Evolutionary conservation across 1,140 invertebrate species (phyloP), one percentile per base, ranked within the genome.

Genomic region (Caenorhabditis inopinata): DNA sequence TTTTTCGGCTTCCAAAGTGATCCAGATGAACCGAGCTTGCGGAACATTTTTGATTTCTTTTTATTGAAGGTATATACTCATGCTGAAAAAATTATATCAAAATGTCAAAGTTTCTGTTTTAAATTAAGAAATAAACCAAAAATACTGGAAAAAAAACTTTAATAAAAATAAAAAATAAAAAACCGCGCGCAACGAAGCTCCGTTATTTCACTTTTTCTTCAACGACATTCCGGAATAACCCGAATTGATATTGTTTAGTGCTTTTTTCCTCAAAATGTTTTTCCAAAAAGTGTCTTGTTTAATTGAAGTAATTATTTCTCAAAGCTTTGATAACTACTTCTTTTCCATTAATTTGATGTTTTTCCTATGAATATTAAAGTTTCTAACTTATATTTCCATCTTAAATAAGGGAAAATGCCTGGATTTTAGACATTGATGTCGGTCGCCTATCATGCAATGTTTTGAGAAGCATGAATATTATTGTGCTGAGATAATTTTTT

Each of bases 1-100:
- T 88, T 88, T 62, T 87, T 89, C 25, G 87, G 83, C 73, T 86
- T 87, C 87, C 87, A 88, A 47, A 87, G 78, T 38, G 81, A 51
- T 11, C 73, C 73, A 9, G 74, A 78, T n/a, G 73, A 75, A 21
- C 79, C 79, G 21, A 81, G 74, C 14, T 73, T 49, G n/a, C 68
- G 62, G 23, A 80, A 80, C 78, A 80, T 80, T 68, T 1, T 21
- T 2, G 4, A 25, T 16, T 18, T 9, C n/a, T 18, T 68, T 68
- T 7, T n/a, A n/a, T 68, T 32, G n/a, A 32, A 32, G 51, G 51
- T 23, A 29, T 29, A 58, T 58, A 16, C 51, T 58, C 12, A 0
- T 32, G n/a, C 2, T 32, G 12, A 38, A 29, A 18, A 21, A 11
- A 47, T 7, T 25, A 16, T 3, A 18, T 16, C 6, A 23, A 74